Evolutionary conservation across 2,888 invertebrate species (phyloP).

Genomic region (Biston stratarius): DNA sequence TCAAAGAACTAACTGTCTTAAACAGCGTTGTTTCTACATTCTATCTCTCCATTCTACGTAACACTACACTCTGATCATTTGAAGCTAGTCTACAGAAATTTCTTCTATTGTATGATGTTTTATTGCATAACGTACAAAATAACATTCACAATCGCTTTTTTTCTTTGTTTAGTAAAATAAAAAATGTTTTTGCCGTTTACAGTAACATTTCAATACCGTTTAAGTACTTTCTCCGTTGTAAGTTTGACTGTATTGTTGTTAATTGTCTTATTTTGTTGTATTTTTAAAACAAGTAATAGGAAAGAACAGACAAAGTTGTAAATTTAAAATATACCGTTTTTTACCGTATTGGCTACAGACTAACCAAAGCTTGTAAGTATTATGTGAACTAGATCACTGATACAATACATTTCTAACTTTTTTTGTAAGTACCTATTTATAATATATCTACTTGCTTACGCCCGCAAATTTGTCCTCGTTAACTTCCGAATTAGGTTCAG

Average conservation of each 20-base stretch:
- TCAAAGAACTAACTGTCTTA: background rate
- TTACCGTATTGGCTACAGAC: background rate
- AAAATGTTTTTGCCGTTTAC: background rate
- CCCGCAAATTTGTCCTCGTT: too few species aligned
- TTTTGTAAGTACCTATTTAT: too few species aligned
- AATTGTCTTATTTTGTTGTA: background rate
- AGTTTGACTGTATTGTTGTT: background rate
- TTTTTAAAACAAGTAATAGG: background rate
- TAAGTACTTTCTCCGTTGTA: conserved; percentile 7
- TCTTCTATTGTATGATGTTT: conserved; percentile 19
- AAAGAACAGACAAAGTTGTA: background rate
- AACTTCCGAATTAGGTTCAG: too few species aligned
- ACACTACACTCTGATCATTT: conserved; percentile 6
- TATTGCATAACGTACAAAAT: conserved; percentile 20
- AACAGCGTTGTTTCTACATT: background rate
- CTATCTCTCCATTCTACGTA: background rate
- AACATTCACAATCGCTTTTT: conserved; percentile 1
- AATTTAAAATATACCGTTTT: background rate
- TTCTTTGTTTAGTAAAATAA: conserved; percentile 2
- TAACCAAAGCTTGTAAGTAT: too few species aligned
- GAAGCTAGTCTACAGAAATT: background rate
- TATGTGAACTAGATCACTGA: too few species aligned
- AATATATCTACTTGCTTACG: too few species aligned
- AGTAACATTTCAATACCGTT: conserved; percentile 7
- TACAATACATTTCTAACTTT: background rate